Conservation (phyloP, 1,140 invertebrate genomes). For the Dysdera silvatica region DNA sequence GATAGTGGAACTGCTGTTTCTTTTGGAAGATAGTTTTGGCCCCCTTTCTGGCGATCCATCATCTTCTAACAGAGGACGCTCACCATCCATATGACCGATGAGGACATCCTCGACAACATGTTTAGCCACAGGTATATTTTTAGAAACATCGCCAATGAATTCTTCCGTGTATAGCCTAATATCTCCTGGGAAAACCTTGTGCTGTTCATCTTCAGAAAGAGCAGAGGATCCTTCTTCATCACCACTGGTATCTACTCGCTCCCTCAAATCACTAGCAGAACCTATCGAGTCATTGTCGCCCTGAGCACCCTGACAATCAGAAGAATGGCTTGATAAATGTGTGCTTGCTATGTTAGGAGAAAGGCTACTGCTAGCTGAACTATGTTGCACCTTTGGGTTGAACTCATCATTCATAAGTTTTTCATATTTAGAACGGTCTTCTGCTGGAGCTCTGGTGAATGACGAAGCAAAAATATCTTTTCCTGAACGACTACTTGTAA, state of each 20-base stretch:
- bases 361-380: slow-evolving; percentile 11
- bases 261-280: slow-evolving; percentile 61
- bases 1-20: too few species aligned
- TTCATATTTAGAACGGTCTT: slow-evolving; percentile 70
- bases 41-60: slow-evolving; percentile 55
- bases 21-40: slow-evolving; percentile 12
- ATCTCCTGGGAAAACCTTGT: slow-evolving; percentile 9
- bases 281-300: slow-evolving; percentile 60
- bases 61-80: slow-evolving; percentile 65
- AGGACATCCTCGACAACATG: slow-evolving; percentile 44
- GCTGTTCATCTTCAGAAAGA: slow-evolving; percentile 10
- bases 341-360: background rate
- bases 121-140: slow-evolving; percentile 20
- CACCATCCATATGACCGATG: slow-evolving; percentile 69
- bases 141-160: background rate
- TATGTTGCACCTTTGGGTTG: slow-evolving; percentile 41
- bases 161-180: background rate
- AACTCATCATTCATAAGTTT: slow-evolving; percentile 50
- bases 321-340: background rate
- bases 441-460: slow-evolving; percentile 57
- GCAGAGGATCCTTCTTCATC: slow-evolving; percentile 46
- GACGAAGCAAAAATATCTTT: slow-evolving; percentile 37
- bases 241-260: slow-evolving; percentile 42
- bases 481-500: slow-evolving; percentile 28
- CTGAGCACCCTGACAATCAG: background rate